Conservation (phyloP, 2,113 vertebrate species). For the Fregetta grallaria region DNA sequence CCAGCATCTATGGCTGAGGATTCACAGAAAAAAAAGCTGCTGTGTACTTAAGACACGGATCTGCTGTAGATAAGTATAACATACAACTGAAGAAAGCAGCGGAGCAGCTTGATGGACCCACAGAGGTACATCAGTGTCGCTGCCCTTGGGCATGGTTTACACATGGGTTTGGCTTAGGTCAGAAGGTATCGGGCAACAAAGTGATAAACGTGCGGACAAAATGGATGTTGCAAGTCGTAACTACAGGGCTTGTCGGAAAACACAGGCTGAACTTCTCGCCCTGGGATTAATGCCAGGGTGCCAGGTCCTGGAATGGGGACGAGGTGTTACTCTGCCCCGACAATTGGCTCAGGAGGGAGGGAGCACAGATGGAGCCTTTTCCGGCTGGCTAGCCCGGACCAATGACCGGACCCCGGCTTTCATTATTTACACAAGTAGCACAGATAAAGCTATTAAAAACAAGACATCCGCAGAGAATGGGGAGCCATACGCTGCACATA, state of each 20-base stretch:
- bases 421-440: neutral
- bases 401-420: neutral
- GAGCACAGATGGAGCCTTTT: neutral
- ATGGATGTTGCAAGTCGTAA: neutral
- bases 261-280: neutral
- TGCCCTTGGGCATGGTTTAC: neutral
- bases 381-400: neutral
- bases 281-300: neutral
- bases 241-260: neutral
- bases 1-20: accelerated
- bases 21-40: neutral
- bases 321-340: neutral
- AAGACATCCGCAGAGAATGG: neutral
- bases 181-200: neutral
- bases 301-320: neutral
- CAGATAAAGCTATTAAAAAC: neutral
- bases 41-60: neutral
- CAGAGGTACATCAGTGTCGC: neutral
- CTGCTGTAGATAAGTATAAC: neutral
- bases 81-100: neutral
- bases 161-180: neutral
- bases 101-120: neutral
- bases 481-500: neutral
- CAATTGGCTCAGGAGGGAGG: neutral
- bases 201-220: neutral